Base-by-base conservation (phyloP, 2,797 vertebrate genomes). In the Triplophysa bombifrons region DNA sequence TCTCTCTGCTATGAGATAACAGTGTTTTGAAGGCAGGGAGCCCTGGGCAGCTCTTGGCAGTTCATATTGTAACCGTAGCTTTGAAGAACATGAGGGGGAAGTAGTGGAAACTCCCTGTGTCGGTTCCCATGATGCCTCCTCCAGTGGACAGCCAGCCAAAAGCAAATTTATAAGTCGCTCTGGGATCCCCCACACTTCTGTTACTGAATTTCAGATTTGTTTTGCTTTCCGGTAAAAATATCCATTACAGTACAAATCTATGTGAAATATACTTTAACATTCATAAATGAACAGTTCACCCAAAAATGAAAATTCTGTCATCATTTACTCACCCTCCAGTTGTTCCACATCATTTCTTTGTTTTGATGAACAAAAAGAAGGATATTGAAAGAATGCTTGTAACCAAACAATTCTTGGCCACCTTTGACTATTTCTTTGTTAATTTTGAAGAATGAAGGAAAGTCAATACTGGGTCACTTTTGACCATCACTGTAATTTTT, bases 61-160 rank as follows among this genome's bases (percentile, higher is more conserved):
- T 65, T 58, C 34, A 67, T 55, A 66, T 56, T 74, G 81, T 74
- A 74, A 74, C 56, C 10, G 56, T 69, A 82, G 76, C 76, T 78
- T 78, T 82, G 70, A 82, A 67, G 80, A 63, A 82, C 76, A 73
- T 73, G 63, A 67, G 60, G 65, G 34, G 61, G 27, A 66, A 64
- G 67, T 25, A 41, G 44, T 55, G 64, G 81, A 69, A 78, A 82
- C 71, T 82, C 81, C 81, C 55, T 20, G 63, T 73, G 77, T 82
- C 76, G 60, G 14, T 74, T 82, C 65, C 71, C 34, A 74, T 69
- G 72, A 78, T 68, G 38, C 81, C 38, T 69, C 41, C 34, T 30
- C 76, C 55, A 25, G 19, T 70, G 81, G 71, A 82, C 61, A 82
- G 60, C 46, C 20, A 63, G n/a, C 41, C 16, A 22, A 19, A 34